These are phyloP conservation scores for Calyptommatus sinebrachiatus DNA, from an alignment of 2,113 vertebrate species.

Conservation along the genomic window DNA sequence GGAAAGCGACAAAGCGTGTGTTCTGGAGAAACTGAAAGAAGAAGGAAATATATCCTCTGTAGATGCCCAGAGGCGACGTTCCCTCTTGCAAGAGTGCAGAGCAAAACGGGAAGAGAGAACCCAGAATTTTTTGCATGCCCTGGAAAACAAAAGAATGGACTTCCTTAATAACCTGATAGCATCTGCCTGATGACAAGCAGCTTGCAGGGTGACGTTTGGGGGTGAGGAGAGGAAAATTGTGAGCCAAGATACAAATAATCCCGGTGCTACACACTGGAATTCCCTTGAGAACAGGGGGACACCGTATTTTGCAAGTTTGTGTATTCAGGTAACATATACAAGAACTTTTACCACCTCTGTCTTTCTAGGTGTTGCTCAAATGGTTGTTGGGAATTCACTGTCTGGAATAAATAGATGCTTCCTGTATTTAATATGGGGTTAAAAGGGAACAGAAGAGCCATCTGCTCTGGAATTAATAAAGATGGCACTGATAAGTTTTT, in stretches of 20 bases:
- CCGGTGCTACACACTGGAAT: constrained; percentile 40
- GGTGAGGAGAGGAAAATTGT: neutral
- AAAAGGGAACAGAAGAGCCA: neutral
- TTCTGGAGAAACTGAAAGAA: constrained; percentile 81
- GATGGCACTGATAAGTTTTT: neutral
- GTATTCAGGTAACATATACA: accelerated
- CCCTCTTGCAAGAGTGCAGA: constrained; percentile 76
- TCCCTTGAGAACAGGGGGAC: constrained; percentile 14
- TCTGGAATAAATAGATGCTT: constrained; percentile 14
- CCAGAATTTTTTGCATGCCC: constrained; percentile 81
- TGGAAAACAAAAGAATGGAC: constrained; percentile 86
- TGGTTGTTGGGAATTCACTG: constrained; percentile 7
- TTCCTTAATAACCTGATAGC: constrained; percentile 71
- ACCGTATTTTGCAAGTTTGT: accelerated
- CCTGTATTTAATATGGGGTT: constrained; percentile 7
- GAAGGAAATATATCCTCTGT: constrained; percentile 65
- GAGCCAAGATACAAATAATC: neutral
- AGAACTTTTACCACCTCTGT: neutral
- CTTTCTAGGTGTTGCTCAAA: constrained; percentile 10
- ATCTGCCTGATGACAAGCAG: constrained; percentile 68
- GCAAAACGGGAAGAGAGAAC: constrained; percentile 83
- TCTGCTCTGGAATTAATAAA: neutral
- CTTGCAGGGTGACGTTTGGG: constrained; percentile 38
- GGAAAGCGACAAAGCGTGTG: constrained; percentile 83
- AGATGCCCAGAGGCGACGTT: constrained; percentile 71